Evolutionary conservation across 2,888 invertebrate species (phyloP).

Genomic region (Apomyelois bistriatella): DNA sequence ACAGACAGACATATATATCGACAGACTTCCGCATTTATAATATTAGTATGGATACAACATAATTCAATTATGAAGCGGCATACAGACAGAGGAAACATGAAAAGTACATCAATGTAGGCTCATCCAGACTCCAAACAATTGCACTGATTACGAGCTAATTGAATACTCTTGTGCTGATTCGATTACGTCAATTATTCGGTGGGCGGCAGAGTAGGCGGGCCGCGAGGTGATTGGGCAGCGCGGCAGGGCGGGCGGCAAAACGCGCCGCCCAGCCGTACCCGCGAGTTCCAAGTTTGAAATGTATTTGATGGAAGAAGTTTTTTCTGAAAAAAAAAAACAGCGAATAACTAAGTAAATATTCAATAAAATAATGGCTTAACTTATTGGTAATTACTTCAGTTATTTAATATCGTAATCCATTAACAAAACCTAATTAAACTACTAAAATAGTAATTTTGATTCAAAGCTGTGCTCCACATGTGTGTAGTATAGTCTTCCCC

Average conservation of each 20-base stretch:
- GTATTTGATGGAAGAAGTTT: background rate
- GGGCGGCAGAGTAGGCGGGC: conserved; percentile 59
- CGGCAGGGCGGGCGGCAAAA: conserved; percentile 49
- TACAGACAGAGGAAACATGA: conserved; percentile 8
- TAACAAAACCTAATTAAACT: too few relatives aligned
- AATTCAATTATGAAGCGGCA: background rate
- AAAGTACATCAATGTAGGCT: conserved; percentile 1
- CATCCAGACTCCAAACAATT: conserved; percentile 40
- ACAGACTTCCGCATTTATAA: too few relatives aligned
- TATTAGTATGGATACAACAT: too few relatives aligned
- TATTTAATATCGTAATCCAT: too few relatives aligned
- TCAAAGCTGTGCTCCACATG: too few relatives aligned
- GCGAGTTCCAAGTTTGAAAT: conserved; percentile 1
- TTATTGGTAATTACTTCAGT: too few relatives aligned
- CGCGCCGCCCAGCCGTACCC: conserved; percentile 48
- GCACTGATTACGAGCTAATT: conserved; percentile 62
- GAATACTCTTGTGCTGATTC: conserved; percentile 62
- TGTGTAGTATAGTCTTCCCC: too few relatives aligned
- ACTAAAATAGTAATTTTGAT: too few relatives aligned
- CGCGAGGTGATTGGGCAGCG: conserved; percentile 53
- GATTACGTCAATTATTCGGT: conserved; percentile 68
- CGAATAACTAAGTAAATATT: background rate
- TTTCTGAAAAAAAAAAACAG: background rate
- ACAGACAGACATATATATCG: too few relatives aligned
- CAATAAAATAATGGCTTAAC: too few relatives aligned